Base-by-base conservation (phyloP, 2,888 invertebrate species). In the Calameuta filiformis region DNA sequence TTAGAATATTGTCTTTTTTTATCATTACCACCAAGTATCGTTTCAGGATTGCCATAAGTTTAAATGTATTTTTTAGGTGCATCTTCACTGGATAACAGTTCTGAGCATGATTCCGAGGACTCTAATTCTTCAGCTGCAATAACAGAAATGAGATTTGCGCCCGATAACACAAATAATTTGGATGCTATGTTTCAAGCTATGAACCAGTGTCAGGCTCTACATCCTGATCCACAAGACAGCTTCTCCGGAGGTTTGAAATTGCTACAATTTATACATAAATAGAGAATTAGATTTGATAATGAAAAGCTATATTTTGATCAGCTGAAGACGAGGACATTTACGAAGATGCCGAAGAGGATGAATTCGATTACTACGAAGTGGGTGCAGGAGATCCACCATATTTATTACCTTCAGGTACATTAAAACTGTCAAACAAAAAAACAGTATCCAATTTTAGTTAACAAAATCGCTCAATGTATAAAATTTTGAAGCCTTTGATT, bases 171-270 rank as follows among this genome's bases (percentile, higher is more conserved):
- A 76, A 93, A 92, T 79, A 92, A 92, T 77, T 93, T 97, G 83
- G 94, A 94, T 80, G 91, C 92, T 15, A 95, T 97, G 93, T 97
- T 95, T 90, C 93, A 94, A 87, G 94, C 96, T 11, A 94, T 97
- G 93, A 94, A 94, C 81, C 93, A 95, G 73, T 97, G 97, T 87
- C 97, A 97, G 91, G 94, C 94, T 30, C 92, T 97, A 80, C 96
- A 97, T 92, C 97, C 97, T 4, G 96, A 97, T 90, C 95, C 95
- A 15, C 93, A 93, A 73, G 95, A 96, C 77, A 94, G 92, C 81
- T 90, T 92, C 82, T 92, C 92, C 31, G 93, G 92, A 81, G 92
- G 92, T 92, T 89, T 40, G 37, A 40, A 40, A 12, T 12, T 40
- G 15, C 85, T 80, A 40, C 1, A 15, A 15, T 40, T 40, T 40